Percentiles rank a stretch among this genome's conserved stretches.
Evolutionary conservation across 2,888 invertebrate species (phyloP).

Genomic region (Prosapia bicincta): DNA sequence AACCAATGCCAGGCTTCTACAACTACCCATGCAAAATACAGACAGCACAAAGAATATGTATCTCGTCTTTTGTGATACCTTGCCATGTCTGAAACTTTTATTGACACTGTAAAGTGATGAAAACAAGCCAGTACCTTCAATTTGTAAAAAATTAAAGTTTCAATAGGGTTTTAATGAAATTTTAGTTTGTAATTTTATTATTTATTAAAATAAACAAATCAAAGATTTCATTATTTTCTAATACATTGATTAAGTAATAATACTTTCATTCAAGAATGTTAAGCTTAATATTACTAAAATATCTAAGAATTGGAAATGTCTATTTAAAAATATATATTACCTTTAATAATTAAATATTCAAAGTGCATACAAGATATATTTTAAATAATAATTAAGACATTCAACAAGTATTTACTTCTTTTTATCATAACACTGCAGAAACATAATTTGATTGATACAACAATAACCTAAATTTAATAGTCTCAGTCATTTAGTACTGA

Average conservation of each 20-base stretch:
- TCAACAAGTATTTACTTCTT: not conserved
- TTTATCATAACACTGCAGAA: not conserved
- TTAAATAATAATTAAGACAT: not conserved
- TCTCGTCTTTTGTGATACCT: no score
- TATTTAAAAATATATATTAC: not conserved
- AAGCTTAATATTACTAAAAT: not conserved
- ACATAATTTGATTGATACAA: no score
- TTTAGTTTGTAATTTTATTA: not conserved
- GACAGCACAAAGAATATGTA: no score
- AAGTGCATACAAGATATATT: not conserved
- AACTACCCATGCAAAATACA: no score
- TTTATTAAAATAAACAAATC: not conserved
- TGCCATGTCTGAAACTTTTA: no score
- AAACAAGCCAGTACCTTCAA: no score
- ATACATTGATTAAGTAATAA: not conserved
- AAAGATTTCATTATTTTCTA: not conserved
- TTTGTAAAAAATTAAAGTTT: no score
- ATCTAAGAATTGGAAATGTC: not conserved
- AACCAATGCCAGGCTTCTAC: no score
- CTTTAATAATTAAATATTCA: not conserved
- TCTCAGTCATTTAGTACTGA: no score
- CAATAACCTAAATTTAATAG: no score
- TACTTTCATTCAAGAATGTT: not conserved
- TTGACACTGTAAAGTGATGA: no score
- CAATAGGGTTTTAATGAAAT: no score